Base-by-base conservation (phyloP, 2,888 invertebrate genomes). In the Leptogaster cylindrica region DNA sequence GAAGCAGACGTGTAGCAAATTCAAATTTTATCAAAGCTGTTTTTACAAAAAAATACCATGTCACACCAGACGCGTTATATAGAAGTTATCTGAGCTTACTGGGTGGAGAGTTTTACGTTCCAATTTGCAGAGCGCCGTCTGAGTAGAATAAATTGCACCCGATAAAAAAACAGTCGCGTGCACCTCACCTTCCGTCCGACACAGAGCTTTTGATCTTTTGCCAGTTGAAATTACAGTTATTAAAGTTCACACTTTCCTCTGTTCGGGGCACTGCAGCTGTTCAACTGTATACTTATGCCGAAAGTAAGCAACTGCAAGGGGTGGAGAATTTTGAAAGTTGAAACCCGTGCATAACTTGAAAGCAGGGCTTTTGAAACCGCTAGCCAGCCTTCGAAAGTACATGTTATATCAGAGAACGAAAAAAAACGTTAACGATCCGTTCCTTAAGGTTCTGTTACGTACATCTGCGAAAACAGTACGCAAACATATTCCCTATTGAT, bases 61-160 rank as follows among this genome's bases (percentile, higher is more conserved):
- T n/a, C 31, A 6, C 31, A 31, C 31, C 31, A 8, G 10, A 31
- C 31, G 6, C 31, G 10, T n/a, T n/a, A n/a, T n/a, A n/a, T n/a
- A n/a, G n/a, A n/a, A n/a, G n/a, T n/a, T n/a, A n/a, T n/a, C n/a
- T n/a, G n/a, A n/a, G n/a, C n/a, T n/a, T n/a, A n/a, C n/a, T n/a
- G n/a, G n/a, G 61, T 16, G 23, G 61, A 44, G 61, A 61, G 61
- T 61, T 61, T 44, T 41, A 44, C 61, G 61, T 44, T 44, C 61
- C 44, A 61, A 61, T 61, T 61, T 61, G 61, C 8, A 44, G 61
- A 44, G 61, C 61, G 28, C 44, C 44, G 61, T 61, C 61, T 61
- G 61, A 31, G 61, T 44, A 61, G 61, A 61, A 61, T 61, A 61
- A 61, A 61, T 61, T 44, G 61, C 14, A 44, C 27, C 28, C 28